Conservation (phyloP, 1,140 invertebrate genomes). For the Drosophila pseudoananassae region DNA sequence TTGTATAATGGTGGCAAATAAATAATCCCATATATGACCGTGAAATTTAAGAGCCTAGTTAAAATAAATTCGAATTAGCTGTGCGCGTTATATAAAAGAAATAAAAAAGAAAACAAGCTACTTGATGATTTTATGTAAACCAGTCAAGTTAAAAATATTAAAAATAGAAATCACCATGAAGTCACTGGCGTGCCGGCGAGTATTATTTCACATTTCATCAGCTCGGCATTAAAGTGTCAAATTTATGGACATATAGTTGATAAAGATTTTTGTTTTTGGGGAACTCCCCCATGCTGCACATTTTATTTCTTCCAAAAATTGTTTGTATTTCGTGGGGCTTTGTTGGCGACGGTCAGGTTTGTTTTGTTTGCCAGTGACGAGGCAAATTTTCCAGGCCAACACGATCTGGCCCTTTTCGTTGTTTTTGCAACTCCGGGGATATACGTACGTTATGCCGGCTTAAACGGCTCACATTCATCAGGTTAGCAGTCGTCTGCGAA, state of each 20-base stretch:
- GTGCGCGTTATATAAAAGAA: neutral
- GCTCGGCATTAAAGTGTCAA: constrained; percentile 12
- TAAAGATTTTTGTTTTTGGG: constrained; percentile 24
- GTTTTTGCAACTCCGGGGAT: constrained; percentile 8
- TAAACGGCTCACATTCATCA: constrained; percentile 31
- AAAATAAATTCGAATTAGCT: constrained; percentile 17
- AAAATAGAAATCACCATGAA: neutral
- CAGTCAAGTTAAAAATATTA: neutral
- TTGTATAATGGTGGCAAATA: constrained; percentile 9
- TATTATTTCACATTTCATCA: constrained; percentile 33
- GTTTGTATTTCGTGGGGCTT: constrained; percentile 3
- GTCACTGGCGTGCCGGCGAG: neutral
- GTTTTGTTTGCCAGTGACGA: constrained; percentile 67
- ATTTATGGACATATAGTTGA: constrained; percentile 30
- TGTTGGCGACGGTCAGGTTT: constrained; percentile 71
- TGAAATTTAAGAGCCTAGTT: constrained; percentile 24
- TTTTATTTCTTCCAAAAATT: constrained; percentile 23
- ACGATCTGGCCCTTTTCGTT: constrained; percentile 6
- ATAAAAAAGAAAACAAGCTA: neutral
- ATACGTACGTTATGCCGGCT: constrained; percentile 11
- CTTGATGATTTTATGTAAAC: neutral
- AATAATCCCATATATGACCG: constrained; percentile 16
- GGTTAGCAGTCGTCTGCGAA: constrained; percentile 43
- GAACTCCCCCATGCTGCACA: constrained; percentile 25
- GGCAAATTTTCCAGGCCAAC: constrained; percentile 64